Evolutionary conservation across 2,888 invertebrate species (phyloP).

Genomic region (Podabrus alpinus): DNA sequence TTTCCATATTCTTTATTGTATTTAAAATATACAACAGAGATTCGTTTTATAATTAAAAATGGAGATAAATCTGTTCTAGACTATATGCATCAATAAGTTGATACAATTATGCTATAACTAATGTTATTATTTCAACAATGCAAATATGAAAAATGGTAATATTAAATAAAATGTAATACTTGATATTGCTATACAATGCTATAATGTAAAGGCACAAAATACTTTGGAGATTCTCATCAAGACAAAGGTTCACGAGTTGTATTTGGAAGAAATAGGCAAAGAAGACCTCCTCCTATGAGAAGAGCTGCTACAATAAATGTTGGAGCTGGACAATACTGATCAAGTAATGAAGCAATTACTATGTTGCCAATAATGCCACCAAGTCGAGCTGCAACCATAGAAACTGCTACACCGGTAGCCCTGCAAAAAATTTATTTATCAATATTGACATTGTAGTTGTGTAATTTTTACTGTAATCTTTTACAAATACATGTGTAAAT

Average conservation of each 20-base stretch:
- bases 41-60: background rate
- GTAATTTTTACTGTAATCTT: too few relatives aligned
- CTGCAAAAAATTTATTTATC: slow-evolving; percentile 54
- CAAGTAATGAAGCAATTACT: slow-evolving; percentile 85
- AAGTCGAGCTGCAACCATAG: slow-evolving; percentile 86
- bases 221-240: slow-evolving; percentile 36
- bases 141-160: background rate
- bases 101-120: background rate
- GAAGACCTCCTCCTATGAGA: slow-evolving; percentile 83
- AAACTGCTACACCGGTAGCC: slow-evolving; percentile 88
- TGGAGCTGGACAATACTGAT: slow-evolving; percentile 88
- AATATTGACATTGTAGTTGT: too few relatives aligned
- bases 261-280: slow-evolving; percentile 87
- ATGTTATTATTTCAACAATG: background rate
- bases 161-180: background rate
- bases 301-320: slow-evolving; percentile 88
- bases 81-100: background rate
- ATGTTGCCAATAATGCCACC: slow-evolving; percentile 89
- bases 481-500: too few relatives aligned
- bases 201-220: background rate
- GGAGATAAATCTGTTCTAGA: background rate
- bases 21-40: background rate
- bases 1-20: background rate
- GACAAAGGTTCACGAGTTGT: slow-evolving; percentile 77
- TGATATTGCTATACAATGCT: background rate